These are phyloP conservation scores for Eulemur rufifrons DNA, from an alignment of 2,113 vertebrate species.

Conservation along the genomic window DNA sequence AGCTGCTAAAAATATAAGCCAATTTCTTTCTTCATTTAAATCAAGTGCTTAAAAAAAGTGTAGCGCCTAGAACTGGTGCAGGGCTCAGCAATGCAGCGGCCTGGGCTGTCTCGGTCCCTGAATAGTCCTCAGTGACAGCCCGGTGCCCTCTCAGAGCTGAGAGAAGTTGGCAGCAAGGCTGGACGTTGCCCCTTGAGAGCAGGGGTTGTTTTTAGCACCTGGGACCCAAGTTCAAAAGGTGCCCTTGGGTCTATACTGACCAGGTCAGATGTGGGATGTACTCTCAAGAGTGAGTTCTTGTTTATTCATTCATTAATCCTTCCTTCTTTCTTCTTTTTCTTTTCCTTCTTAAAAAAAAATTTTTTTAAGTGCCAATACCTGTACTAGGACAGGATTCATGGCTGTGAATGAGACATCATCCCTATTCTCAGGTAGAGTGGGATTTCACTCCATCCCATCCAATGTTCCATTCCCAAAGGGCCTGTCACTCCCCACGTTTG, in stretches of 20 bases:
- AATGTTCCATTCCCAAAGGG: neutral
- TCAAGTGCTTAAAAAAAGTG: slow-evolving; percentile 73
- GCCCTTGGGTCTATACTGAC: neutral
- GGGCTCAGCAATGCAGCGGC: slow-evolving; percentile 22
- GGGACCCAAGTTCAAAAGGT: neutral
- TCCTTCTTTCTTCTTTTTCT: neutral
- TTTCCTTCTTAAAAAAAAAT: neutral
- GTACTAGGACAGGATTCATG: neutral
- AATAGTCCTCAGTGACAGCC: neutral
- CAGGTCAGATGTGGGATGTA: neutral
- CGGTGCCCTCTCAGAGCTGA: neutral
- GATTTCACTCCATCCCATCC: neutral
- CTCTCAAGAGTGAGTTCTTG: neutral
- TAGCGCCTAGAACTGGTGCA: slow-evolving; percentile 61
- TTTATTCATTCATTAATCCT: neutral
- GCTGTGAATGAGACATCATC: neutral
- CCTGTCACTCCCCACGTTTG: neutral
- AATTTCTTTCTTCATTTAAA: slow-evolving; percentile 77
- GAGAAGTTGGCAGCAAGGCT: neutral
- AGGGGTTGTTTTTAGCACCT: neutral
- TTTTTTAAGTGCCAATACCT: neutral
- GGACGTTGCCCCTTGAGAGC: neutral
- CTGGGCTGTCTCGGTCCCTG: neutral
- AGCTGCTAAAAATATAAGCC: slow-evolving; percentile 80
- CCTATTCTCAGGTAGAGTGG: neutral